These are phyloP conservation scores for Cabera pusaria DNA, from an alignment of 2,888 invertebrate genomes.

Conservation along the genomic window DNA sequence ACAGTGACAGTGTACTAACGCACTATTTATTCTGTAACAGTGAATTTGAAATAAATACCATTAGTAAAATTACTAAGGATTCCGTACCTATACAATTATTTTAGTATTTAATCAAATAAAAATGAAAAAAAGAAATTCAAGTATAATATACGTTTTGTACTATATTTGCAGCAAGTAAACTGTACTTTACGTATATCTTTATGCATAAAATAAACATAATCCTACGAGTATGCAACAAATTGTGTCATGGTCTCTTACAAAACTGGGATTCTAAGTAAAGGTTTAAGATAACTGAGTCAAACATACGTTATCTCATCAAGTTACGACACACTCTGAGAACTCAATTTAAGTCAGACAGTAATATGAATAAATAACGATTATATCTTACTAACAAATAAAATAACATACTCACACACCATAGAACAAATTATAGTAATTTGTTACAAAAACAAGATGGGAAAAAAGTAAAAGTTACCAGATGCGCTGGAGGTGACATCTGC, in stretches of 20 bases:
- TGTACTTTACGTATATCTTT: too few relatives aligned
- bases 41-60: too few relatives aligned
- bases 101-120: too few relatives aligned
- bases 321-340: background rate
- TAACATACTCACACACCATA: conserved; percentile 14
- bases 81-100: too few relatives aligned
- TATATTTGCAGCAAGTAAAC: too few relatives aligned
- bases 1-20: too few relatives aligned
- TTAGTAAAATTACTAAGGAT: too few relatives aligned
- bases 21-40: too few relatives aligned
- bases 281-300: conserved; percentile 26
- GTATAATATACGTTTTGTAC: too few relatives aligned
- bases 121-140: too few relatives aligned
- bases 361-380: conserved; percentile 19
- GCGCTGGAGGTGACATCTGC: conserved; percentile 65
- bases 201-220: conserved; percentile 2
- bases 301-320: conserved; percentile 28
- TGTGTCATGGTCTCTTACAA: conserved; percentile 18
- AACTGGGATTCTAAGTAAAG: conserved; percentile 18
- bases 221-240: too few relatives aligned
- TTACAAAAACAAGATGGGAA: conserved; percentile 13
- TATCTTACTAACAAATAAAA: conserved; percentile 12
- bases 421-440: conserved; percentile 28
- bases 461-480: conserved; percentile 62
- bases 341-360: background rate